A percentile compares a stretch with the other conserved stretches of the same genome.
Conservation (phyloP, 1,140 invertebrate species). For the Drosophila ficusphila region DNA sequence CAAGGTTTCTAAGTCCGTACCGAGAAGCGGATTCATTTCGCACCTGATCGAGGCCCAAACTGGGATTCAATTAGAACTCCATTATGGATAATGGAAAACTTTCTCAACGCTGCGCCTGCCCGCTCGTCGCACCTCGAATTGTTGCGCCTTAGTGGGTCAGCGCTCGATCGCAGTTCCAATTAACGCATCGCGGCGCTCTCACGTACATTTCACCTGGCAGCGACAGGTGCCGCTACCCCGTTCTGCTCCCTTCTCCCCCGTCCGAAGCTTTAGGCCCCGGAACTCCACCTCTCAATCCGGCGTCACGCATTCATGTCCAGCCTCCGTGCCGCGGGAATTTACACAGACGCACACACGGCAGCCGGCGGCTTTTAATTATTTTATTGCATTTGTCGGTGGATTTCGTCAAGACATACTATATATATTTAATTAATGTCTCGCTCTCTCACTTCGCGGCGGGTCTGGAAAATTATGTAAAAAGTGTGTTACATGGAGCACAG, state of each 20-base stretch:
- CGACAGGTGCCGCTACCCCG: slow-evolving; percentile 8
- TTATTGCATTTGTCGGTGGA: slow-evolving; percentile 69
- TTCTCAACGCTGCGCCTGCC: slow-evolving; percentile 34
- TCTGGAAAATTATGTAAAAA: slow-evolving; percentile 75
- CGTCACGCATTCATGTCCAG: slow-evolving; percentile 48
- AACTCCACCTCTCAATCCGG: background rate
- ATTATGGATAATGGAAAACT: slow-evolving; percentile 47
- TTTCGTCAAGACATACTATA: slow-evolving; percentile 66
- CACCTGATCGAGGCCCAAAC: slow-evolving; percentile 20
- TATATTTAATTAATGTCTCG: slow-evolving; percentile 75
- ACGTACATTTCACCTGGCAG: slow-evolving; percentile 50
- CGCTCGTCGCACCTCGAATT: slow-evolving; percentile 23
- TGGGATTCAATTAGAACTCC: slow-evolving; percentile 57
- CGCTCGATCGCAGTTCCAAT: slow-evolving; percentile 47
- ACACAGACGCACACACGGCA: slow-evolving; percentile 8
- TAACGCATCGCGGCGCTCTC: slow-evolving; percentile 29
- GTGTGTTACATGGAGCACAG: slow-evolving; percentile 71
- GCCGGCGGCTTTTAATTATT: slow-evolving; percentile 66
- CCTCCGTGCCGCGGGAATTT: slow-evolving; percentile 29
- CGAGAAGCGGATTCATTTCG: slow-evolving; percentile 25
- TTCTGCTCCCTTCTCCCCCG: background rate
- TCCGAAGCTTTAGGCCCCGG: background rate
- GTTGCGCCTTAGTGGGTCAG: slow-evolving; percentile 40
- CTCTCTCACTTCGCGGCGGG: slow-evolving; percentile 39
- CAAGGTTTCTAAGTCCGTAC: slow-evolving; percentile 7